Conservation (phyloP, 2,113 vertebrate species). For the Scomber colias region DNA sequence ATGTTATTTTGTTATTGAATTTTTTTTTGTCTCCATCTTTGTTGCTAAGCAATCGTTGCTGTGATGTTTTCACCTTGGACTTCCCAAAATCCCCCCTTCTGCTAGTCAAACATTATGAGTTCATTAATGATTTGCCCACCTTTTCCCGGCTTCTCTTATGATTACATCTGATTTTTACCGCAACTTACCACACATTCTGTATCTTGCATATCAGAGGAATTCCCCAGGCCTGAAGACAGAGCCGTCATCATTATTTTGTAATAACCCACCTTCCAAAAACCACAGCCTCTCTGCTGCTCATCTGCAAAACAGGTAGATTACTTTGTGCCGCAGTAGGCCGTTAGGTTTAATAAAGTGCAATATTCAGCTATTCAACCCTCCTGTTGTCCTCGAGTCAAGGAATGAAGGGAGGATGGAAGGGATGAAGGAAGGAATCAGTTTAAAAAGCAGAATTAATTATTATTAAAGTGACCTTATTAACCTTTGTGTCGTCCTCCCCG, state of each 20-base stretch:
- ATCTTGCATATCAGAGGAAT: neutral
- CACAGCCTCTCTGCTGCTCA: neutral
- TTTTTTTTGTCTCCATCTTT: neutral
- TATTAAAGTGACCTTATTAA: too few species aligned
- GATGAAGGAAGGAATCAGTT: too few species aligned
- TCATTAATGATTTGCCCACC: neutral
- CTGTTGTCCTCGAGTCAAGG: too few species aligned
- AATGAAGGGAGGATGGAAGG: too few species aligned
- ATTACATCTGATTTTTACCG: neutral
- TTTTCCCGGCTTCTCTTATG: neutral
- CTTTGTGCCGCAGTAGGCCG: too few species aligned
- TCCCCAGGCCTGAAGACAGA: neutral
- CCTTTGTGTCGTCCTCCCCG: too few species aligned
- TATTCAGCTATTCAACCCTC: too few species aligned
- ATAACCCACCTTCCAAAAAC: neutral
- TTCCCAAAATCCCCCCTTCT: neutral
- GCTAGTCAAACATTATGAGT: neutral
- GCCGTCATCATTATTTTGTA: neutral
- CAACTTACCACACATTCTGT: neutral
- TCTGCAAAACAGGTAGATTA: too few species aligned
- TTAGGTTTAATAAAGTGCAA: too few species aligned
- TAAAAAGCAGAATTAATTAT: too few species aligned
- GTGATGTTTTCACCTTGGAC: neutral
- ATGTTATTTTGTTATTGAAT: neutral
- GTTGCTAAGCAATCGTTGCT: neutral